Evolutionary conservation across 2,888 invertebrate species (phyloP).

Genomic region (Boloria selene): DNA sequence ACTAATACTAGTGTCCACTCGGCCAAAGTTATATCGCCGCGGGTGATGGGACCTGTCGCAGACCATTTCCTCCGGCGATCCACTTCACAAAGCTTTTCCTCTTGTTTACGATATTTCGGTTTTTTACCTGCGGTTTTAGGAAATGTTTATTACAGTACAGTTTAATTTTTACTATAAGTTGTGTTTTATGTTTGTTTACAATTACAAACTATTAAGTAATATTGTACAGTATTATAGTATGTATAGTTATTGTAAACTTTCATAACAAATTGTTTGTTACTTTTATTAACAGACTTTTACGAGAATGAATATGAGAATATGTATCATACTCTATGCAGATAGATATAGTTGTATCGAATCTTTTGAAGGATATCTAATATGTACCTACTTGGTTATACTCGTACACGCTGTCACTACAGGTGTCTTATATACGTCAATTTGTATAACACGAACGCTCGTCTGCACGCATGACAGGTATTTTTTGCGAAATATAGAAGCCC

Average conservation of each 20-base stretch:
- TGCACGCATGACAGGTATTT: slow-evolving; percentile 32
- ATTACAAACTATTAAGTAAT: neutral
- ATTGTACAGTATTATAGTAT: too few species aligned
- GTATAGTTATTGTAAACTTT: too few species aligned
- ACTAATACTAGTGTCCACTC: slow-evolving; percentile 32
- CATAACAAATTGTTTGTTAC: too few species aligned
- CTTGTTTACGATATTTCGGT: slow-evolving; percentile 42
- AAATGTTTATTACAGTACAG: slow-evolving; percentile 19
- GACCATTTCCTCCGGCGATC: slow-evolving; percentile 47
- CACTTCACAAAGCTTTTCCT: slow-evolving; percentile 38
- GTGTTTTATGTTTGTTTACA: slow-evolving; percentile 13
- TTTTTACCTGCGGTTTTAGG: slow-evolving; percentile 25
- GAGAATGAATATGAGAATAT: too few species aligned
- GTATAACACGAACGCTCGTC: slow-evolving; percentile 24
- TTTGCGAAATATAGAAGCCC: slow-evolving; percentile 31
- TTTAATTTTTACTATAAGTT: slow-evolving; percentile 11
- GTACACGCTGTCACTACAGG: slow-evolving; percentile 23
- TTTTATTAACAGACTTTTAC: too few species aligned
- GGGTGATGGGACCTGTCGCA: slow-evolving; percentile 49
- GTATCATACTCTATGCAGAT: neutral
- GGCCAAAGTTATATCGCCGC: slow-evolving; percentile 43
- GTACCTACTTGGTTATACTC: neutral
- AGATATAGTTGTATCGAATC: slow-evolving; percentile 1
- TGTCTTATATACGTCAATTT: slow-evolving; percentile 37
- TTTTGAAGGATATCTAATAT: neutral